Evolutionary conservation across 2,113 vertebrate species (phyloP), one percentile per base, ranked within the genome.

Genomic region (Okapia johnstoni): DNA sequence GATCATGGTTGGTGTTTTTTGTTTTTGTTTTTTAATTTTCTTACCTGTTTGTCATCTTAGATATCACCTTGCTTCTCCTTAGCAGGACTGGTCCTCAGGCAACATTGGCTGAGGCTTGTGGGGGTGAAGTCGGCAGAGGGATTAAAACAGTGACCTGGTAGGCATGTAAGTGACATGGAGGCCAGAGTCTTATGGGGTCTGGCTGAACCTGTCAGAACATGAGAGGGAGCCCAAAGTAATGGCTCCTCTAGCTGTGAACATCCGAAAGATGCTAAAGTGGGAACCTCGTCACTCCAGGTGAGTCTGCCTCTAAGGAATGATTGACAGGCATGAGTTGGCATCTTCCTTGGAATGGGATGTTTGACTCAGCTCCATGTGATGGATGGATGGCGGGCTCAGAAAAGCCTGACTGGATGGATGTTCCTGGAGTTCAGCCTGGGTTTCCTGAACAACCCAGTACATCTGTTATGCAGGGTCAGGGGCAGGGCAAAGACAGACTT

Each of bases 21-120:
- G 2, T 60, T 48, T 14, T n/a, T 61, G 70, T 36, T 52, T 48
- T 43, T 79, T 21, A 0, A 89, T 16, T 43, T 50, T 92, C 23
- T 87, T 79, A 89, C 84, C 36, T 96, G 50, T 50, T 85, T 28
- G 50, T 96, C 19, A 54, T 50, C 84, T 93, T 58, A 90, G 28
- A 81, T 17, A 3, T 66, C 50, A 70, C 63, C n/a, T 86, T 76
- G 46, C 43, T 95, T 93, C 58, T 96, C 23, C 36, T 73, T 84
- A 87, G 50, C 48, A 84, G 95, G 54, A 66, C 1, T 15, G 63
- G 95, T 66, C 80, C 60, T 90, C n/a, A 61, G 87, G 86, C n/a
- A 4, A 40, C 14, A 15, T 30, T 52, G 83, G 77, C 88, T 60
- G 48, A 95, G n/a, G 61, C 46, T 19, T 57, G 40, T 21, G 9